Conservation (phyloP, 2,113 vertebrate genomes). For the Sceloporus tristichus region DNA sequence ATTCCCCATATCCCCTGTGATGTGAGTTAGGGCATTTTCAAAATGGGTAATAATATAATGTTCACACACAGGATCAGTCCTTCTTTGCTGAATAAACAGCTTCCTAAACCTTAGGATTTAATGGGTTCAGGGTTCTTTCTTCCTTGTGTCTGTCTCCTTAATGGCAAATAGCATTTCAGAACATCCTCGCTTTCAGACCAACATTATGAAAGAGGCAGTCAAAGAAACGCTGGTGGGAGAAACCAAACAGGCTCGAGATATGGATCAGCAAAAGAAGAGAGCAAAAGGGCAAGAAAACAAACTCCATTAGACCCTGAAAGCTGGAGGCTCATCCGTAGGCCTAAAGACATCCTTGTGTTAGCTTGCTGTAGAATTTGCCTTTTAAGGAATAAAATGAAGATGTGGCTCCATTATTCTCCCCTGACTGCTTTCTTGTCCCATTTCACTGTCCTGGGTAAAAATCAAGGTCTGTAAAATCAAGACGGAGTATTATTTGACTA, state of each 20-base stretch:
- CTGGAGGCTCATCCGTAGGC: conserved; percentile 7
- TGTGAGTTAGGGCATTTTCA: not conserved
- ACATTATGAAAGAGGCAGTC: conserved; percentile 10
- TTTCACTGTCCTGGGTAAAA: not conserved
- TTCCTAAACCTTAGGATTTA: not conserved
- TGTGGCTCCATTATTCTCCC: not conserved
- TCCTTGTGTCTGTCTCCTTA: not conserved
- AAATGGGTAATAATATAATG: not conserved
- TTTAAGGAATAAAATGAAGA: not conserved
- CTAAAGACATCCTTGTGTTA: not conserved
- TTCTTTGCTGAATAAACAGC: not conserved
- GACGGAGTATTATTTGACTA: not conserved
- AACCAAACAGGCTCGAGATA: not conserved
- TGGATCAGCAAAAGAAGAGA: conserved; percentile 4
- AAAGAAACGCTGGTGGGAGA: not conserved
- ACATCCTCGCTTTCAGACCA: conserved; percentile 4
- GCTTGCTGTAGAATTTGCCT: not conserved
- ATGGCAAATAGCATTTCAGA: not conserved
- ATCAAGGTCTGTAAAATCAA: too few relatives aligned
- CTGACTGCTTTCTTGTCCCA: not conserved
- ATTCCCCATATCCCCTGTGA: too few relatives aligned
- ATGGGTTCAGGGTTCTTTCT: not conserved
- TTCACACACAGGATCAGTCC: not conserved
- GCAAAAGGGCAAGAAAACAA: conserved; percentile 20
- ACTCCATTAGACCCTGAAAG: not conserved